Conservation (phyloP, 2,113 vertebrate species). For the Poicephalus meyeri region DNA sequence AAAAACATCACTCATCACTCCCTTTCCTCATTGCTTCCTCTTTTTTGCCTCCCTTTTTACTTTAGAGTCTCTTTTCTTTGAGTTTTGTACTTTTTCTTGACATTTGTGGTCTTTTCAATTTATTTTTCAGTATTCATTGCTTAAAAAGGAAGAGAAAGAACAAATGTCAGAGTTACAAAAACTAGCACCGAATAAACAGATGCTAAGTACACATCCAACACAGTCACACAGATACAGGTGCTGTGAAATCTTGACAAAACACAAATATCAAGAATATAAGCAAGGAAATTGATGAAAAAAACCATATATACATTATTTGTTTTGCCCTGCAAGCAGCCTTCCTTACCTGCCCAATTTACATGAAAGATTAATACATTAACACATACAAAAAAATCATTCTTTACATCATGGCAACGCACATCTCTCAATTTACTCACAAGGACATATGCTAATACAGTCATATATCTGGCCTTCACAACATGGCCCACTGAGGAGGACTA, state of each 20-base stretch:
- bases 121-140: neutral
- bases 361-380: neutral
- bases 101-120: neutral
- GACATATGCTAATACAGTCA: neutral
- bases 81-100: neutral
- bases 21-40: neutral
- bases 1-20: neutral
- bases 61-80: neutral
- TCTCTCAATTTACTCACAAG: neutral
- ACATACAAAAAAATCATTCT: neutral
- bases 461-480: neutral
- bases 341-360: neutral
- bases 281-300: neutral
- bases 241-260: neutral
- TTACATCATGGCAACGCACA: neutral
- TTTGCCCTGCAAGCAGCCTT: neutral
- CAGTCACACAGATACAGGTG: neutral
- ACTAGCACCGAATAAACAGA: neutral
- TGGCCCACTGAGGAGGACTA: neutral
- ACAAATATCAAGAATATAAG: neutral
- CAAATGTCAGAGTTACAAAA: neutral
- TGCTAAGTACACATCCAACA: neutral
- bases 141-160: neutral
- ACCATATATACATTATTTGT: neutral
- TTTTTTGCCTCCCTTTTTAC: neutral